Conservation (phyloP, 2,113 vertebrate species). For the Leptosomus discolor region DNA sequence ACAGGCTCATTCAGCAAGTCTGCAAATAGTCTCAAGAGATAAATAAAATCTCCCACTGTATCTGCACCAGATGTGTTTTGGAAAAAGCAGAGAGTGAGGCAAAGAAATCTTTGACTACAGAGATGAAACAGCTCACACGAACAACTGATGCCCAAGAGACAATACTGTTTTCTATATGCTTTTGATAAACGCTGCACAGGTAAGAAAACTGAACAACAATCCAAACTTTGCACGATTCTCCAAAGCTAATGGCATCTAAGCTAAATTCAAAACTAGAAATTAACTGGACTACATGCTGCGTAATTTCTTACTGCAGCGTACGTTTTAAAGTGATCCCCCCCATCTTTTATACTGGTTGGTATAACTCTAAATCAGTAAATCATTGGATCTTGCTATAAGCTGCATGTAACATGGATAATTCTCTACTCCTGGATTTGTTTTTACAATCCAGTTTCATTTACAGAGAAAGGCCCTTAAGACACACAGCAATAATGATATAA, state of each 20-base stretch:
- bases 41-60: slow-evolving; percentile 10
- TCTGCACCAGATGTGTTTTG: slow-evolving; percentile 3
- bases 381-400: not conserved
- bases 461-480: not conserved
- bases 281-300: not conserved
- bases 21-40: slow-evolving; percentile 1
- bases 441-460: not conserved
- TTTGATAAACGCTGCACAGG: not conserved
- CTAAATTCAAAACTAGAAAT: not conserved
- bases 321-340: not conserved
- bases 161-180: not conserved
- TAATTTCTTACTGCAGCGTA: not conserved
- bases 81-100: not conserved
- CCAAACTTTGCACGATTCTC: not conserved
- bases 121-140: not conserved
- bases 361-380: not conserved
- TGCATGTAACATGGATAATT: not conserved
- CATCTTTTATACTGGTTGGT: not conserved
- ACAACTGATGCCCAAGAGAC: not conserved
- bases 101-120: not conserved
- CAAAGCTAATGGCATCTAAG: not conserved
- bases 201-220: not conserved
- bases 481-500: not conserved
- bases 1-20: slow-evolving; percentile 17
- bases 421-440: not conserved